These are phyloP conservation scores for Microctenopoma lineatum DNA, from an alignment of 2,797 vertebrate genomes.

Conservation along the genomic window DNA sequence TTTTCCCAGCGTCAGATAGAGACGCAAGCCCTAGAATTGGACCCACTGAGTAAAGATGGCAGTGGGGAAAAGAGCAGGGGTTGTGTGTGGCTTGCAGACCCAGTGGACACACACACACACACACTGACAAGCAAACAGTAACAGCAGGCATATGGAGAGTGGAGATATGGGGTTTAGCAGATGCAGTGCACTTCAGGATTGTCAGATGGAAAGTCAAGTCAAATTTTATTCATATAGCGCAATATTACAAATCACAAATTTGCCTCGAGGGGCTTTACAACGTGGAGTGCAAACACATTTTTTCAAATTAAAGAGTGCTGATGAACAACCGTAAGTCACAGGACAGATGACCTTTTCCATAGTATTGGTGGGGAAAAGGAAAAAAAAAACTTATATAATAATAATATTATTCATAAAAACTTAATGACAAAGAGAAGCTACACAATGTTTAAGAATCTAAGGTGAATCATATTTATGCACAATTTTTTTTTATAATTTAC, in stretches of 20 bases:
- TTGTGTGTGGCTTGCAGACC: no score
- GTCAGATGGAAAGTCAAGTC: neutral
- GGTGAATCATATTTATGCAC: neutral
- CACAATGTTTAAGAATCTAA: neutral
- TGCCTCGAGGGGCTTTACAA: neutral
- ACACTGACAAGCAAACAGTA: neutral
- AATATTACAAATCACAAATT: neutral
- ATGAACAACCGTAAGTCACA: neutral
- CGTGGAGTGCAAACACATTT: neutral
- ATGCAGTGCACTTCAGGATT: neutral
- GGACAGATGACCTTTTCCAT: neutral
- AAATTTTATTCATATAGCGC: neutral
- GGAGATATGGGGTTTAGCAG: neutral
- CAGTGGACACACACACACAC: no score
- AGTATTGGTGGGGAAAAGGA: no score
- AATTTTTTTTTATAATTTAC: constrained; percentile 11
- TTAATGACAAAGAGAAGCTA: no score
- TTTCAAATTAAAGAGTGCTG: neutral
- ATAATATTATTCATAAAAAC: no score
- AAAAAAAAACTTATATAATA: no score
- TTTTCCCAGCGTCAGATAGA: neutral
- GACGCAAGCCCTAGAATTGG: neutral
- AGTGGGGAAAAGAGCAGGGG: neutral
- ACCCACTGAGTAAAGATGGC: neutral
- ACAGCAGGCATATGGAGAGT: neutral